Evolutionary conservation across 2,888 invertebrate genomes (phyloP).

Genomic region (Frankliniella intonsa): DNA sequence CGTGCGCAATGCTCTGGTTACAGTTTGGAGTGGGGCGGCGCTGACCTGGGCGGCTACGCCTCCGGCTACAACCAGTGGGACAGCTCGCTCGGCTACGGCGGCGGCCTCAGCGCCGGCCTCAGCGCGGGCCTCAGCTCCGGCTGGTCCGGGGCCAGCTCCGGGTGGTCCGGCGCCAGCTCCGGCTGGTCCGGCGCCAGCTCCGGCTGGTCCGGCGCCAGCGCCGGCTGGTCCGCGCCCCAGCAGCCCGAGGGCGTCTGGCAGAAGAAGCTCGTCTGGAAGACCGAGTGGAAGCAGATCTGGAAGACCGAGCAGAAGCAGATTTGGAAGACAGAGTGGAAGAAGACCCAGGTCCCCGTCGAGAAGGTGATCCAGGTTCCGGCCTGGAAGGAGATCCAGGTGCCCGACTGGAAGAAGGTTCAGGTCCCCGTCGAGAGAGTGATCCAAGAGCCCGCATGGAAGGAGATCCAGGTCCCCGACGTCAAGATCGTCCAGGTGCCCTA

Average conservation of each 20-base stretch:
- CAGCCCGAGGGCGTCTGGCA: constrained; percentile 71
- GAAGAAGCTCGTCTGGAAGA: constrained; percentile 64
- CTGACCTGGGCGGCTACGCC: not conserved
- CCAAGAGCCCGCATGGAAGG: constrained; percentile 64
- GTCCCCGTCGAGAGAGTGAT: constrained; percentile 69
- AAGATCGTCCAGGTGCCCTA: constrained; percentile 65
- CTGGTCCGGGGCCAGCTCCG: not conserved
- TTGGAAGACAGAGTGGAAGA: constrained; percentile 59
- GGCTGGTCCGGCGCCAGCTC: not conserved
- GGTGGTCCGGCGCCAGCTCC: constrained; percentile 38
- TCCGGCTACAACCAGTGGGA: not conserved
- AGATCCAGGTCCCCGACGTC: constrained; percentile 56
- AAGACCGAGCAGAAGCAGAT: constrained; percentile 46
- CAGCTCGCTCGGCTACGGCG: not conserved
- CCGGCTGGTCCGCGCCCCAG: constrained; percentile 51
- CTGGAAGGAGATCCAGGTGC: constrained; percentile 72
- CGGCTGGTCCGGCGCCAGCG: constrained; percentile 38
- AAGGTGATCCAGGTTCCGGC: constrained; percentile 65
- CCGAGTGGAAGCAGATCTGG: constrained; percentile 66
- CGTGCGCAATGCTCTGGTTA: not conserved
- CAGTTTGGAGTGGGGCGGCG: constrained; percentile 11
- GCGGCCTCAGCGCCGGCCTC: constrained; percentile 2
- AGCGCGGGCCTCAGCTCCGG: not conserved
- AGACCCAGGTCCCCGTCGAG: constrained; percentile 70
- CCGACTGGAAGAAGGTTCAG: constrained; percentile 67